These are phyloP conservation scores for Sarcophaga carnaria DNA, from an alignment of 2,888 invertebrate genomes.

Conservation along the genomic window DNA sequence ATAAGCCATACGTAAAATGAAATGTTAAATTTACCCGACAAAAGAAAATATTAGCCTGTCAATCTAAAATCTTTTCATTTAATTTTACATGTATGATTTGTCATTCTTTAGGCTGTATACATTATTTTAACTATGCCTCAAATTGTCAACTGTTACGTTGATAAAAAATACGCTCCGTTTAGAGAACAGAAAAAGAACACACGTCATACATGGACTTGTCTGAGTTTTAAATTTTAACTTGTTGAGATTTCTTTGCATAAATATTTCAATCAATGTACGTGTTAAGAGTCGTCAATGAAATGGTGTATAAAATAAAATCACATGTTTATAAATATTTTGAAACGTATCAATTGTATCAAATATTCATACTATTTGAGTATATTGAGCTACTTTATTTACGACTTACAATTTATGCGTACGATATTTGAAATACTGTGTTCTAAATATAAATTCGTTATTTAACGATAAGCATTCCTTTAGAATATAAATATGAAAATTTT, in stretches of 20 bases:
- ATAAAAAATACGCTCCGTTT: not conserved
- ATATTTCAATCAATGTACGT: not conserved
- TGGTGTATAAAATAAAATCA: not conserved
- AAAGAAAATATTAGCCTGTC: not conserved
- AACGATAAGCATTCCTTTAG: too few species aligned
- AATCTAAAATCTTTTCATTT: not conserved
- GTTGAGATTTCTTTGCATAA: not conserved
- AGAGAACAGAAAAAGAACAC: not conserved
- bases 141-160: not conserved
- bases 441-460: too few species aligned
- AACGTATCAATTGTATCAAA: not conserved
- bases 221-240: not conserved
- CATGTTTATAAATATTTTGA: not conserved
- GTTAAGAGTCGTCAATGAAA: not conserved
- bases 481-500: too few species aligned
- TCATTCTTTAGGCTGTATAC: not conserved
- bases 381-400: too few species aligned
- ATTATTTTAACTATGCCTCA: not conserved
- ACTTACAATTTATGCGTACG: too few species aligned
- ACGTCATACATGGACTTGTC: not conserved
- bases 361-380: too few species aligned
- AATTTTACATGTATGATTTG: too few species aligned
- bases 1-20: not conserved
- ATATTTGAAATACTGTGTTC: too few species aligned
- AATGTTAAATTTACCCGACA: not conserved